These are phyloP conservation scores for Eilema depressum DNA, from an alignment of 2,888 invertebrate species.

Conservation along the genomic window DNA sequence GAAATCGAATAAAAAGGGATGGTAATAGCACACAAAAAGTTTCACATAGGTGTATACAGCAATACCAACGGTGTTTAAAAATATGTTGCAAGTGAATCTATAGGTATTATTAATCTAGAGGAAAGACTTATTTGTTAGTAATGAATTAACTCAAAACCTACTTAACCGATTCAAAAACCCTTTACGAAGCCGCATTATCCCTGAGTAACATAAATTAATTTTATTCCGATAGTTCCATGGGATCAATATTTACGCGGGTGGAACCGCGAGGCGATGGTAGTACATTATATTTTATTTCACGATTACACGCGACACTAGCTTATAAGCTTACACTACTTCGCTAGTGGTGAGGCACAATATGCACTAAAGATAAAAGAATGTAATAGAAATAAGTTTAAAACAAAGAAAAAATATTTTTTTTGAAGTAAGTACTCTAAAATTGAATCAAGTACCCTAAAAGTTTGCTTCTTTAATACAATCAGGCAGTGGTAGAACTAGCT, in stretches of 20 bases:
- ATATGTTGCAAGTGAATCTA: neutral
- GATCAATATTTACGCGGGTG: no score
- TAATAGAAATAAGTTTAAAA: neutral
- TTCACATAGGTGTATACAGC: no score
- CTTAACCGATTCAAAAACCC: no score
- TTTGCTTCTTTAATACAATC: slow-evolving; percentile 18
- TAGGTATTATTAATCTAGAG: no score
- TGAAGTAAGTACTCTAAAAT: neutral
- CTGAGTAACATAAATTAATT: no score
- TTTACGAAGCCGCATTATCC: no score
- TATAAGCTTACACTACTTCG: slow-evolving; percentile 1
- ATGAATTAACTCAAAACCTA: no score
- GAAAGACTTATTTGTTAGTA: no score
- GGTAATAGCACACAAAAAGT: no score
- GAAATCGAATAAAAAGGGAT: neutral
- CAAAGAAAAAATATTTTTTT: no score
- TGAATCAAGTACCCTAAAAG: neutral
- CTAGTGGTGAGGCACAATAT: neutral
- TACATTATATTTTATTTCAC: neutral
- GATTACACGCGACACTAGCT: neutral
- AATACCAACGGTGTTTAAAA: neutral
- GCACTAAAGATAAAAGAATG: neutral
- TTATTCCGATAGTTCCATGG: no score
- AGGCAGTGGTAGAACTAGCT: slow-evolving; percentile 41
- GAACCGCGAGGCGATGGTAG: no score